These are phyloP conservation scores for Apis laboriosa DNA, from an alignment of 1,140 invertebrate genomes.

Conservation along the genomic window DNA sequence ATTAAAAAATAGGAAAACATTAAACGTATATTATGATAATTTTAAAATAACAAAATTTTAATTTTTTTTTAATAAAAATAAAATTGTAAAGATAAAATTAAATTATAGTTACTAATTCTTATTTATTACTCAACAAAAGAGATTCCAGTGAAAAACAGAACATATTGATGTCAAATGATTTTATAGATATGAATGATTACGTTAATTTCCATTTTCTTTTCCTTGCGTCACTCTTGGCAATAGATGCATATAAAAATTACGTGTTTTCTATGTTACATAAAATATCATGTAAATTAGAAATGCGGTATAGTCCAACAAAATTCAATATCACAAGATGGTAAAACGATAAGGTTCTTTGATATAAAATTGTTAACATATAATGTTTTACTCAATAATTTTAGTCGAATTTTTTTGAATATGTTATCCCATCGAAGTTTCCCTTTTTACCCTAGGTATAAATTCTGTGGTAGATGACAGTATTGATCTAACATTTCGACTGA, in stretches of 20 bases:
- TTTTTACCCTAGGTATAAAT: conserved; percentile 36
- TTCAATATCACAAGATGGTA: no score
- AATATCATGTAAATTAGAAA: not conserved
- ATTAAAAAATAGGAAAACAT: not conserved
- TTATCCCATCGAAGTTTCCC: conserved; percentile 5
- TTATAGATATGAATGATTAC: conserved; percentile 20
- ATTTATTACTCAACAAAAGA: not conserved
- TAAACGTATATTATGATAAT: no score
- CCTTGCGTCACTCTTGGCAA: conserved; percentile 22
- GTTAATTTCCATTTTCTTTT: conserved; percentile 37
- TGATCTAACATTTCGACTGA: conserved; percentile 60
- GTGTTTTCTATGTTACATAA: conserved; percentile 5
- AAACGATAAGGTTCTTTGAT: not conserved
- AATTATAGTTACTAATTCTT: not conserved
- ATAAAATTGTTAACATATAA: not conserved
- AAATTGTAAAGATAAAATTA: not conserved
- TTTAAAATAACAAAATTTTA: not conserved
- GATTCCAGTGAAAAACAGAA: not conserved
- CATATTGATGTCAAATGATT: conserved; percentile 9
- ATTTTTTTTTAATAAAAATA: not conserved
- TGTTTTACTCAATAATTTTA: not conserved
- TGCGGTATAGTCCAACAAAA: not conserved
- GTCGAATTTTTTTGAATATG: conserved; percentile 14
- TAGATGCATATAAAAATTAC: conserved; percentile 2
- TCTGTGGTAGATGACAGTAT: conserved; percentile 53